Conservation (phyloP, 2,888 invertebrate genomes). For the Drosophila testacea region DNA sequence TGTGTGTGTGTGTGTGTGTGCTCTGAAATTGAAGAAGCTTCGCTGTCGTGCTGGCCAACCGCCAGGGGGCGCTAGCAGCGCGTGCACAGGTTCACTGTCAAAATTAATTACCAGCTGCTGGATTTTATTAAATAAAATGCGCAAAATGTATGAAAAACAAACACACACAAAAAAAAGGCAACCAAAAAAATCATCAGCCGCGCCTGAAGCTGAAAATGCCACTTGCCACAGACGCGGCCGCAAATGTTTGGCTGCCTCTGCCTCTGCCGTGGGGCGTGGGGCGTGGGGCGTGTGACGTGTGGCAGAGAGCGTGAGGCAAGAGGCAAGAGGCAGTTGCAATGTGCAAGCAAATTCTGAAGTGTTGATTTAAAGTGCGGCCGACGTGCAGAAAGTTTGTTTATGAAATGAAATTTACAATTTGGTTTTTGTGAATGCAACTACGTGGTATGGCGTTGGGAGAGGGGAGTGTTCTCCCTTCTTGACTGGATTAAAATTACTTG, state of each 20-base stretch:
- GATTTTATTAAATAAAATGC: constrained; percentile 76
- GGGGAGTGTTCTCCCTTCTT: not conserved
- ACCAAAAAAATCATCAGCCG: constrained; percentile 40
- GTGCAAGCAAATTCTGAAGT: constrained; percentile 68
- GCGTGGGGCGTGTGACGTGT: not conserved
- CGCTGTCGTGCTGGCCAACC: constrained; percentile 21
- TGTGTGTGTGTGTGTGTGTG: constrained; percentile 21
- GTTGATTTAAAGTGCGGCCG: constrained; percentile 68
- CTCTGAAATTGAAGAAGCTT: constrained; percentile 62
- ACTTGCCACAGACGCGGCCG: constrained; percentile 54
- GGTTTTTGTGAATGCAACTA: constrained; percentile 16
- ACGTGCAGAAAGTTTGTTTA: constrained; percentile 63
- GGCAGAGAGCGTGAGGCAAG: not conserved
- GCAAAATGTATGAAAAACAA: constrained; percentile 49
- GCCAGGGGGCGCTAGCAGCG: constrained; percentile 47
- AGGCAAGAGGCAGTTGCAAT: constrained; percentile 32
- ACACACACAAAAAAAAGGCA: constrained; percentile 1
- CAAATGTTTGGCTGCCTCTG: constrained; percentile 40
- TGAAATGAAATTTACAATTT: constrained; percentile 62
- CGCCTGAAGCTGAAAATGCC: constrained; percentile 42
- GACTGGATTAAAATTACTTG: constrained; percentile 37
- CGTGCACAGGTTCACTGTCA: constrained; percentile 79
- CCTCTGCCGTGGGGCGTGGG: not conserved
- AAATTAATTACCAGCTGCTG: constrained; percentile 77
- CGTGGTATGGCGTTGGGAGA: not conserved